Evolutionary conservation across 1,140 invertebrate species (phyloP), one percentile per base, ranked within the genome.

Genomic region (Drosophila ananassae): DNA sequence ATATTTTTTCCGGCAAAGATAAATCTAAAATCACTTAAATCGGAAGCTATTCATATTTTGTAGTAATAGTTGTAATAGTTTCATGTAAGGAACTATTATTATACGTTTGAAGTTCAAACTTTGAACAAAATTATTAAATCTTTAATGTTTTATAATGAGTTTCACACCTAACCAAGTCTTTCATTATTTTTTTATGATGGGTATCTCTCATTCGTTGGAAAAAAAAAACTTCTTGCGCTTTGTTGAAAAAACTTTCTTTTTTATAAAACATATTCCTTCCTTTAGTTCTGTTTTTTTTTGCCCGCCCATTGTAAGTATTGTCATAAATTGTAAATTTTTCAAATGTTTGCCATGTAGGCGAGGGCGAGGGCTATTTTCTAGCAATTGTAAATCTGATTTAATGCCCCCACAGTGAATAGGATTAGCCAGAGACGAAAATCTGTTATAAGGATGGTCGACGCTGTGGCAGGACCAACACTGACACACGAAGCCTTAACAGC

Each of bases 301-400:
- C 28, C 12, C 39, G n/a, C 21, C 34, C 51, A 64, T 17, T 24
- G 6, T 39, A 56, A 69, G 50, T 50, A n/a, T 25, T 59, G 81
- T 50, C 63, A 85, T 85, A 85, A 85, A 85, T 85, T 87, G 81
- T 82, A 74, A 75, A 85, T 87, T 85, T 73, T 81, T 81, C 67
- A 80, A 85, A 73, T 85, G 81, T 77, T 82, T 69, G 78, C 48
- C 52, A 63, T 83, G 75, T 69, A 59, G 50, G 56, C 55, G 47
- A 63, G 63, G 50, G 56, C 51, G 47, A 63, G 63, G 66, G 74
- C 74, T 74, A 67, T 85, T 85, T 85, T 87, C 87, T 87, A 74
- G 82, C 82, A 63, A 81, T 85, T 85, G 87, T 71, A 62, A 69
- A 80, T 73, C 77, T 85, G 80, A 85, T 83, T 83, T 83, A 83